phyloP scores from a whole-genome alignment of 2,888 invertebrate genomes.

The Lycocerus yunnanus region DNA sequence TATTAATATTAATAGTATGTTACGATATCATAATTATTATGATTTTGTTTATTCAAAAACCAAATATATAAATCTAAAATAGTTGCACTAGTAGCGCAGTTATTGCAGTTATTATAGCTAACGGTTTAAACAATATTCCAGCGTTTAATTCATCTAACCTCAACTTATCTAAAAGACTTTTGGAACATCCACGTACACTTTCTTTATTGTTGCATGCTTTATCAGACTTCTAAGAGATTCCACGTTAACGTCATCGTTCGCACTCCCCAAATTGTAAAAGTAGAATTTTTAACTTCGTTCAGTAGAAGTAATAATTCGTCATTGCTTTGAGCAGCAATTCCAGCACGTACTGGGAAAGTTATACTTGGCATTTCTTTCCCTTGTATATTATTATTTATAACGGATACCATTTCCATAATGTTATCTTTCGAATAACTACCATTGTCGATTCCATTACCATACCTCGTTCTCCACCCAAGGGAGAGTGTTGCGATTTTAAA shows the following conservation, averaged over 20 bases:
- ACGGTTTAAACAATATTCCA: background rate
- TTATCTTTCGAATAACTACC: slow-evolving; percentile 67
- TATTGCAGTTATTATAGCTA: background rate
- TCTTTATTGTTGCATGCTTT: slow-evolving; percentile 66
- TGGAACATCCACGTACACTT: slow-evolving; percentile 81
- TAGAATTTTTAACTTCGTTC: slow-evolving; percentile 60
- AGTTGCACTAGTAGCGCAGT: background rate
- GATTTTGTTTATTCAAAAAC: background rate
- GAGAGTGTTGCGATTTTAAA: slow-evolving; percentile 73
- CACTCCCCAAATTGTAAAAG: slow-evolving; percentile 82
- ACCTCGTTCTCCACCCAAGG: slow-evolving; percentile 84
- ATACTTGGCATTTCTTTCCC: slow-evolving; percentile 67
- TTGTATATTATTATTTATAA: slow-evolving; percentile 58
- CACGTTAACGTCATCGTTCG: slow-evolving; percentile 70
- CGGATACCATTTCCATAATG: slow-evolving; percentile 70
- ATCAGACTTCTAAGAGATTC: slow-evolving; percentile 69
- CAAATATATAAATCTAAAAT: background rate
- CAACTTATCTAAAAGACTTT: slow-evolving; percentile 59
- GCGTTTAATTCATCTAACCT: slow-evolving; percentile 45
- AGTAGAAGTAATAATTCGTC: slow-evolving; percentile 65
- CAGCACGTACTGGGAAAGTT: slow-evolving; percentile 81
- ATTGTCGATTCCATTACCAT: slow-evolving; percentile 57
- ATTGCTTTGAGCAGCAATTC: slow-evolving; percentile 69
- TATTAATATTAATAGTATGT: no score
- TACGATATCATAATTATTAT: no score